phyloP scores from a whole-genome alignment of 1,140 invertebrate genomes.

The Drosophila athabasca region DNA sequence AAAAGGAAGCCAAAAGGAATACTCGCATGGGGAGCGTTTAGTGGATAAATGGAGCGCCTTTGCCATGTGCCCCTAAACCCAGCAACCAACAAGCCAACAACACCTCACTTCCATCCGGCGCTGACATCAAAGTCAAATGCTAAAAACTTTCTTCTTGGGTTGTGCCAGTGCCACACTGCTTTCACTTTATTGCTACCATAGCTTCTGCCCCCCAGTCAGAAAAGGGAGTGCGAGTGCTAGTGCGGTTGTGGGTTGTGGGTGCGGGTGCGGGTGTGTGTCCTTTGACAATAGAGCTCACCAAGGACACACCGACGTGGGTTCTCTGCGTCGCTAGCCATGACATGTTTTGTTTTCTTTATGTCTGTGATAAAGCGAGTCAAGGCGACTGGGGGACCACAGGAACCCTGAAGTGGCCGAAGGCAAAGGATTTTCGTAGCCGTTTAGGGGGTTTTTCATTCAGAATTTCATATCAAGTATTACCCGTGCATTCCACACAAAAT shows the following conservation, averaged over 20 bases:
- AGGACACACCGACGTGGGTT: slow-evolving; percentile 36
- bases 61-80: no score
- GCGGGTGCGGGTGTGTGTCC: slow-evolving; percentile 26
- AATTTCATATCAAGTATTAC: neutral
- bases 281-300: slow-evolving; percentile 67
- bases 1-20: slow-evolving; percentile 2
- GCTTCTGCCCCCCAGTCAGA: slow-evolving; percentile 11
- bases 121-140: slow-evolving; percentile 62
- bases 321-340: slow-evolving; percentile 18
- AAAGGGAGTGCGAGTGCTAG: no score
- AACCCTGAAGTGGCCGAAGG: slow-evolving; percentile 30
- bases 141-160: slow-evolving; percentile 55
- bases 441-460: slow-evolving; percentile 7
- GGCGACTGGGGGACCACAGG: slow-evolving; percentile 23
- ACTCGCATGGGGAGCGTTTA: slow-evolving; percentile 62
- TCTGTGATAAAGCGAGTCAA: slow-evolving; percentile 57
- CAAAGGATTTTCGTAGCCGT: slow-evolving; percentile 18
- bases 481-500: no score
- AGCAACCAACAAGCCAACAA: no score
- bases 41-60: slow-evolving; percentile 14
- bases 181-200: slow-evolving; percentile 73
- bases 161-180: slow-evolving; percentile 38
- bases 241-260: neutral
- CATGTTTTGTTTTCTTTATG: slow-evolving; percentile 57
- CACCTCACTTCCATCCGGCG: neutral